phyloP scores from a whole-genome alignment of 2,888 invertebrate species.

The Omphaloscelis lunosa region DNA sequence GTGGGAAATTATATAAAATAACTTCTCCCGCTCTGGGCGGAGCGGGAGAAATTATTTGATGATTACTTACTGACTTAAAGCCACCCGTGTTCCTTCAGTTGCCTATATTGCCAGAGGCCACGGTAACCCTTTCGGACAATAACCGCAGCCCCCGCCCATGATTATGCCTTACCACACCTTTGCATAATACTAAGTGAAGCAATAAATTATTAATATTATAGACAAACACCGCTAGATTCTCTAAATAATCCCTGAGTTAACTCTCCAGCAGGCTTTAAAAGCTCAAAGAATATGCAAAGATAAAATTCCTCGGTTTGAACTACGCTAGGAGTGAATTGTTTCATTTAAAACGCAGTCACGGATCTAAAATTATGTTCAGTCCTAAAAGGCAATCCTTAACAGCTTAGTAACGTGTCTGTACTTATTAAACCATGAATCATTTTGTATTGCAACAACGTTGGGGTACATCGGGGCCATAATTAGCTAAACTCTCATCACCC shows the following conservation, averaged over 20 bases:
- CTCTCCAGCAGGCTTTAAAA: slow-evolving; percentile 23
- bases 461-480: slow-evolving; percentile 47
- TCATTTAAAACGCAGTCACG: slow-evolving; percentile 64
- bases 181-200: too few species aligned
- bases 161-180: too few species aligned
- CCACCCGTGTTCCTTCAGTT: too few species aligned
- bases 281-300: slow-evolving; percentile 35
- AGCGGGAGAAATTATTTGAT: too few species aligned
- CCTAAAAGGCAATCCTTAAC: slow-evolving; percentile 64
- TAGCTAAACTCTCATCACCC: slow-evolving; percentile 59
- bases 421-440: slow-evolving; percentile 63
- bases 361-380: slow-evolving; percentile 62
- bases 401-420: slow-evolving; percentile 60
- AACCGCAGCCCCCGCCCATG: too few species aligned
- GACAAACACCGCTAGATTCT: not conserved
- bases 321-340: slow-evolving; percentile 50
- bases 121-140: too few species aligned
- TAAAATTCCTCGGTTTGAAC: slow-evolving; percentile 34
- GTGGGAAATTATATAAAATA: too few species aligned
- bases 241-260: not conserved
- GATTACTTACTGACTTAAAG: too few species aligned
- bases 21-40: too few species aligned
- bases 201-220: not conserved
- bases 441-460: slow-evolving; percentile 61
- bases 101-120: too few species aligned